Evolutionary conservation across 92 coral and sea anemone species (phyloP).

Genomic region (Paragorgia papillata): DNA sequence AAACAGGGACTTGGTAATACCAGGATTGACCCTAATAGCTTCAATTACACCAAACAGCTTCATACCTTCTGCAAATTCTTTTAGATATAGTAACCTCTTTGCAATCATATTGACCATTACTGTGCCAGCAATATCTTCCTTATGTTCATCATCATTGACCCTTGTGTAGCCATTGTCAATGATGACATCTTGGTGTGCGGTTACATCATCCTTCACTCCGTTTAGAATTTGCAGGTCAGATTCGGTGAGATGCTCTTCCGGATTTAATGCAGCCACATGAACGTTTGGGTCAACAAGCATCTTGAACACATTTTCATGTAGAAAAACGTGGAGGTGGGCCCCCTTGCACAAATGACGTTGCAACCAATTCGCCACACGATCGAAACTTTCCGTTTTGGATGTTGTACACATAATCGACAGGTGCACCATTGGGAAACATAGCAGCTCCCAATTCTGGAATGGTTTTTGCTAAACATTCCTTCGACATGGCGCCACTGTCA

Average conservation of each 20-base stretch:
- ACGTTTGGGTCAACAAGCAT: constrained; percentile 50
- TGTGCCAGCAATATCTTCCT: too few species aligned
- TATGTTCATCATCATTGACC: constrained; percentile 51
- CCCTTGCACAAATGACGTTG: too few species aligned
- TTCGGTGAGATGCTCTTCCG: constrained; percentile 67
- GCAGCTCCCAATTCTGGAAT: constrained; percentile 48
- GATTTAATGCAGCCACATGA: constrained; percentile 51
- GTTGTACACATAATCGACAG: constrained; percentile 59
- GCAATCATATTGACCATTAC: constrained; percentile 64
- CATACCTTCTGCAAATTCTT: too few species aligned
- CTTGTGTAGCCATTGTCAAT: constrained; percentile 66
- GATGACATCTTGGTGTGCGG: constrained; percentile 56
- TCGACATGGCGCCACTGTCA: constrained; percentile 17
- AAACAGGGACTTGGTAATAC: constrained; percentile 54
- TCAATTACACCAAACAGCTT: constrained; percentile 55
- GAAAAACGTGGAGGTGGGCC: constrained; percentile 64
- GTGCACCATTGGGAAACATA: constrained; percentile 67
- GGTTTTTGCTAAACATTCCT: constrained; percentile 59
- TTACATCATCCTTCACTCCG: too few species aligned
- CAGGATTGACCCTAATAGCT: constrained; percentile 50
- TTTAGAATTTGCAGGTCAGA: constrained; percentile 52
- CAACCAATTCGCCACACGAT: constrained; percentile 72
- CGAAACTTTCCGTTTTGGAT: constrained; percentile 65
- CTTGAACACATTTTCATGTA: constrained; percentile 58
- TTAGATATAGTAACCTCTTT: constrained; percentile 64